Base-by-base conservation (phyloP, 2,113 vertebrate genomes). In the Asarcornis scutulata region DNA sequence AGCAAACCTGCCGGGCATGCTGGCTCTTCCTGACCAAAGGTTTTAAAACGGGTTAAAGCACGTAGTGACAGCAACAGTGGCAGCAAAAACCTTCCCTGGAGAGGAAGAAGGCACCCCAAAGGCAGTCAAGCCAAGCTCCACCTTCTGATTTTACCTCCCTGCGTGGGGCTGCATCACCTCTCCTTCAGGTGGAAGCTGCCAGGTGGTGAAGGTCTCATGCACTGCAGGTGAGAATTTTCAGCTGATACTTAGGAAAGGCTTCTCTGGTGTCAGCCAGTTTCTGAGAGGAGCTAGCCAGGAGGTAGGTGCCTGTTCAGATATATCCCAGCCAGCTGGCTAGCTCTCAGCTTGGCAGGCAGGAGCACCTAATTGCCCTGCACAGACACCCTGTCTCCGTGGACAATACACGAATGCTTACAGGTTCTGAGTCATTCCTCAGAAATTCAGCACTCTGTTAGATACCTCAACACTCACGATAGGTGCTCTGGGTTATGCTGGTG, bases 341-440 rank as follows among this genome's bases (percentile, higher is more conserved):
- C 40, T 66, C 34, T 67, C 58, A 62, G 58, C 68, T 62, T 1
- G 3, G 63, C 18, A n/a, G 0, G 0, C 1, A 17, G 76, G 66
- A 92, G 72, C 80, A 82, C 56, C 73, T 88, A 22, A 82, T 27
- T 95, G 56, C 34, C 38, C 77, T 75, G 34, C 62, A 40, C 48
- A 91, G 81, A 58, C 83, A 75, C 66, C 8, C n/a, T 67, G n/a
- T 86, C 83, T 93, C 76, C 76, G 48, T 46, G 44, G 69, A 53
- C 83, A 13, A 1, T 67, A 9, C 27, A 6, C 1, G 13, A 59
- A 29, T 2, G 1, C n/a, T 56, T 64, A 46, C 2, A 6, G 38
- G 64, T 91, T 84, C 86, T 89, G 86, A 95, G 62, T 79, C 77
- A 92, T 53, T 69, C 73, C 64, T 91, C 48, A 92, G 53, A 86